Evolutionary conservation across 2,888 invertebrate genomes (phyloP).

Genomic region (Pollenia amentaria): DNA sequence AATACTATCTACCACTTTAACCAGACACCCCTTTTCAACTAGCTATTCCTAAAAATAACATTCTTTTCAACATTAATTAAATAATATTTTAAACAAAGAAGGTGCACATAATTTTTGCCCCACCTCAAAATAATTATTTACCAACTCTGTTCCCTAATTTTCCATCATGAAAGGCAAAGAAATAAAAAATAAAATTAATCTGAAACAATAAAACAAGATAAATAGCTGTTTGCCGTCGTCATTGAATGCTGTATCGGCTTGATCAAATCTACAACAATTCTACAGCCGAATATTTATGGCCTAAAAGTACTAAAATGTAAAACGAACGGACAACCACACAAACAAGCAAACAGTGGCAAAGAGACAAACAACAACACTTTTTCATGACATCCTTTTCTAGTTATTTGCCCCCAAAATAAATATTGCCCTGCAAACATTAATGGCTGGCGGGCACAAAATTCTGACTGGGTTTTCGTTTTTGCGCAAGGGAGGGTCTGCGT

Average conservation of each 20-base stretch:
- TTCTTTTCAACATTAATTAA: neutral
- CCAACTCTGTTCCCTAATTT: neutral
- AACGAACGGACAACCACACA: constrained; percentile 34
- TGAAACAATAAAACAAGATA: constrained; percentile 54
- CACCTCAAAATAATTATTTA: neutral
- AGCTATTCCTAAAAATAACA: no score
- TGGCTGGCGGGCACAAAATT: constrained; percentile 35
- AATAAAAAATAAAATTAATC: constrained; percentile 3
- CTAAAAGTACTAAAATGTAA: constrained; percentile 46
- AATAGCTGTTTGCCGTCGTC: constrained; percentile 58
- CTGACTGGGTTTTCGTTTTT: neutral
- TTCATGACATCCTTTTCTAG: constrained; percentile 25
- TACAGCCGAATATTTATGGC: constrained; percentile 62
- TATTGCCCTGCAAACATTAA: constrained; percentile 39
- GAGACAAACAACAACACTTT: constrained; percentile 7
- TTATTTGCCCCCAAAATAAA: neutral
- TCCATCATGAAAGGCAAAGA: neutral
- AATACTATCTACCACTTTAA: no score
- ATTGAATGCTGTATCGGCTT: constrained; percentile 60
- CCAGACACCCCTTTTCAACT: no score
- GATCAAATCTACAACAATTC: constrained; percentile 62
- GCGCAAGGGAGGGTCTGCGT: neutral
- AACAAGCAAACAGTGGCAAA: constrained; percentile 11
- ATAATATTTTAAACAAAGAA: constrained; percentile 8
- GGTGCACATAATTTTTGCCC: neutral